Conservation (phyloP, 2,888 invertebrate species). For the Platycheirus albimanus region DNA sequence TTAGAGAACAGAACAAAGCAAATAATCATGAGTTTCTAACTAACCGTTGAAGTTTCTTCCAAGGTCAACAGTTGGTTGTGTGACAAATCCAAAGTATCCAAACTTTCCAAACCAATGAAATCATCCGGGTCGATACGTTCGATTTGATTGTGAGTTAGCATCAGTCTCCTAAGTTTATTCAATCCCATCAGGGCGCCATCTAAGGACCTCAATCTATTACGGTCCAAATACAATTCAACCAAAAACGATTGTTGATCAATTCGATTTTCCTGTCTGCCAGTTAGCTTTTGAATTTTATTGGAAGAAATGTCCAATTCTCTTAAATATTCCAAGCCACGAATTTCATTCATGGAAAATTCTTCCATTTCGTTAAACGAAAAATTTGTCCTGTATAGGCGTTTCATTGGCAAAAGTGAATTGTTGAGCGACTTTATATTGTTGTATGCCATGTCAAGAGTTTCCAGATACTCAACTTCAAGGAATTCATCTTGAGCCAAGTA, state of each 20-base stretch:
- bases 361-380: conserved; percentile 89
- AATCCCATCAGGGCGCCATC: conserved; percentile 90
- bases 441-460: conserved; percentile 88
- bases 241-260: conserved; percentile 90
- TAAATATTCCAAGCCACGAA: conserved; percentile 89
- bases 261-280: conserved; percentile 88
- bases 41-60: conserved; percentile 92
- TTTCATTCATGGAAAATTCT: conserved; percentile 91
- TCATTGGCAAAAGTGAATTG: conserved; percentile 88
- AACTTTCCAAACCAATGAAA: conserved; percentile 89
- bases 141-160: conserved; percentile 89
- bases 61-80: conserved; percentile 90
- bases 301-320: conserved; percentile 89
- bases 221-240: conserved; percentile 88
- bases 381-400: conserved; percentile 87
- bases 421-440: conserved; percentile 89
- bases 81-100: conserved; percentile 90
- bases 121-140: conserved; percentile 90
- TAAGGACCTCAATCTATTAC: conserved; percentile 88
- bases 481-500: conserved; percentile 91
- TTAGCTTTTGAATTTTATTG: conserved; percentile 88
- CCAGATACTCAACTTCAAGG: conserved; percentile 87
- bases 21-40: conserved; percentile 29
- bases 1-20: background rate
- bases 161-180: conserved; percentile 88